Base-by-base conservation (phyloP, 1,140 invertebrate genomes). In the Prorops nasuta region DNA sequence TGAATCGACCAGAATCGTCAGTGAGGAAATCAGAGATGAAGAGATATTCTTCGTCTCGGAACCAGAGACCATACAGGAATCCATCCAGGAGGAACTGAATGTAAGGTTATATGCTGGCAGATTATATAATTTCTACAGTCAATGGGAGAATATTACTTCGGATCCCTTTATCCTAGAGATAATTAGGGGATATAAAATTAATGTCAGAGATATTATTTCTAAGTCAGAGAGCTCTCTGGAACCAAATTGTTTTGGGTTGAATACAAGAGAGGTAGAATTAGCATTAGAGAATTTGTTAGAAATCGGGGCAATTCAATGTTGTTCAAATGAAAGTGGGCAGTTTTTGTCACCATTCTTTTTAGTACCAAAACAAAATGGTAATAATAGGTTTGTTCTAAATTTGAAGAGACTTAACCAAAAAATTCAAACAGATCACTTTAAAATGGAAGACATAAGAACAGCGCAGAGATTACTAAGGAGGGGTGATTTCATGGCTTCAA, bases 131-230 rank as follows among this genome's bases (percentile, higher is more conserved):
- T 56, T 47, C 35, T 2, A n/a, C 2, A 7, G 15, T 17, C 18
- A 36, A 43, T 47, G 48, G 44, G 10, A 22, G 22, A 41, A 56
- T 22, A 9, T 51, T n/a, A 40, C 53, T 16, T 10, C 21, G 35
- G 44, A 47, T 21, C 15, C 31, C n/a, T 48, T 49, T 21, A n/a
- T 56, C 10, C 32, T 51, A 14, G 9, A 17, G 1, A 47, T 44
- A 10, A 24, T 51, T 22, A 19, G n/a, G 20, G 50, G 32, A 18
- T 47, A 46, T 21, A 31, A 21, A 16, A 12, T 47, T 7, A 28
- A 28, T 7, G 12, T 28, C 6, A 12, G 12, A 7, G 12, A 28
- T 7, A 28, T 7, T 12, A 28, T 28, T 7, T 6, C 6, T 7
- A 12, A 28, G 12, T n/a, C n/a, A n/a, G n/a, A n/a, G n/a, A n/a